Conservation (phyloP, 1,140 invertebrate genomes). For the Drosophila orosa region DNA sequence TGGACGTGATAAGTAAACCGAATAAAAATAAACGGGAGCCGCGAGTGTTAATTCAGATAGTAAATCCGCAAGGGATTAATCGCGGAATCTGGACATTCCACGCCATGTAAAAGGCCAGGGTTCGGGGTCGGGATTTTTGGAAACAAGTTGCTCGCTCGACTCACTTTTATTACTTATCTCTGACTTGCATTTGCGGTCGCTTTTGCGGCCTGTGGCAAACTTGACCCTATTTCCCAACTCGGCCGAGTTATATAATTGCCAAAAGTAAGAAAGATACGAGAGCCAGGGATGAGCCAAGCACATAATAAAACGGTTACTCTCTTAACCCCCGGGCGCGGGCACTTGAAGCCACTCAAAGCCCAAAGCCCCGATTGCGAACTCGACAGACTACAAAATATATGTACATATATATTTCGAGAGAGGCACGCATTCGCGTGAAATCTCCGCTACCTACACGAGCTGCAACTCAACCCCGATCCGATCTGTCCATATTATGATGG, state of each 20-base stretch:
- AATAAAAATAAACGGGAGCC: background rate
- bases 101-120: conserved; percentile 17
- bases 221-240: conserved; percentile 74
- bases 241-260: conserved; percentile 70
- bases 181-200: conserved; percentile 51
- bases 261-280: conserved; percentile 40
- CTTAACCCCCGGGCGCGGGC: conserved; percentile 63
- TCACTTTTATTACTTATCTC: conserved; percentile 17
- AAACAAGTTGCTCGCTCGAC: conserved; percentile 37
- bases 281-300: conserved; percentile 46
- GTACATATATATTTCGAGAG: conserved; percentile 29
- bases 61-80: conserved; percentile 28
- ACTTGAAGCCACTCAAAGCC: conserved; percentile 62
- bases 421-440: conserved; percentile 54
- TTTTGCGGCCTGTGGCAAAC: conserved; percentile 53
- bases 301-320: conserved; percentile 60
- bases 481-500: conserved; percentile 12
- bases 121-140: conserved; percentile 16
- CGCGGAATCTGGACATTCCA: conserved; percentile 14
- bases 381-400: background rate
- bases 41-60: conserved; percentile 9
- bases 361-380: conserved; percentile 38
- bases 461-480: conserved; percentile 21
- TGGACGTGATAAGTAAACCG: conserved; percentile 20
- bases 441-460: conserved; percentile 36